phyloP scores from a whole-genome alignment of 1,140 invertebrate genomes.

The Drosophila nasuta region DNA sequence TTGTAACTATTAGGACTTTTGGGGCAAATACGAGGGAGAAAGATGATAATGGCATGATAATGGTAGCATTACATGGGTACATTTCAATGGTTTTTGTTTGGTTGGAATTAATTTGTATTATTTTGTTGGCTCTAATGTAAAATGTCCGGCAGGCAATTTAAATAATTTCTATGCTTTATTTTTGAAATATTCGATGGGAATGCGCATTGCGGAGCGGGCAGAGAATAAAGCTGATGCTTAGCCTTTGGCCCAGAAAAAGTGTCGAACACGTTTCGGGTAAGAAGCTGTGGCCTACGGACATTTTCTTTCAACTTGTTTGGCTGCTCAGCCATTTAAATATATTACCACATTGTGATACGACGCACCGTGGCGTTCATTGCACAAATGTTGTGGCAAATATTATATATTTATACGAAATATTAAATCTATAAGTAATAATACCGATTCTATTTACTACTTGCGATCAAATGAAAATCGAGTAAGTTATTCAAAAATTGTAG shows the following conservation, averaged over 20 bases:
- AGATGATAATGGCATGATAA: no score
- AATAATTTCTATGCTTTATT: not conserved
- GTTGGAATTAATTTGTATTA: constrained; percentile 4
- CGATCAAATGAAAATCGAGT: no score
- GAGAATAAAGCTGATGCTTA: not conserved
- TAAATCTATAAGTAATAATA: no score
- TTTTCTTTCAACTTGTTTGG: constrained; percentile 43
- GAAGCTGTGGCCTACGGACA: constrained; percentile 20
- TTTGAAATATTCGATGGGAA: not conserved
- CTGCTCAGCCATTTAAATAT: constrained; percentile 46
- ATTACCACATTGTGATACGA: constrained; percentile 43
- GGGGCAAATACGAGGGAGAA: not conserved
- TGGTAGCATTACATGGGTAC: not conserved
- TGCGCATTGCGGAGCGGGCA: not conserved
- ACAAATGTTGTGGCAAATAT: not conserved
- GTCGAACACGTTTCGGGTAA: not conserved
- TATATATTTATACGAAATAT: no score
- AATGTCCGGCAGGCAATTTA: constrained; percentile 3
- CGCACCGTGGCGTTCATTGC: not conserved
- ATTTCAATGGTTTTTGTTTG: constrained; percentile 9
- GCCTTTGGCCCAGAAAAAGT: not conserved
- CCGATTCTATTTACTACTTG: no score
- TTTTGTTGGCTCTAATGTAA: not conserved
- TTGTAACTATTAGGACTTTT: not conserved
- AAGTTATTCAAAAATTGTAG: no score